phyloP scores from a whole-genome alignment of 2,797 vertebrate genomes.

The Ara ararauna region DNA sequence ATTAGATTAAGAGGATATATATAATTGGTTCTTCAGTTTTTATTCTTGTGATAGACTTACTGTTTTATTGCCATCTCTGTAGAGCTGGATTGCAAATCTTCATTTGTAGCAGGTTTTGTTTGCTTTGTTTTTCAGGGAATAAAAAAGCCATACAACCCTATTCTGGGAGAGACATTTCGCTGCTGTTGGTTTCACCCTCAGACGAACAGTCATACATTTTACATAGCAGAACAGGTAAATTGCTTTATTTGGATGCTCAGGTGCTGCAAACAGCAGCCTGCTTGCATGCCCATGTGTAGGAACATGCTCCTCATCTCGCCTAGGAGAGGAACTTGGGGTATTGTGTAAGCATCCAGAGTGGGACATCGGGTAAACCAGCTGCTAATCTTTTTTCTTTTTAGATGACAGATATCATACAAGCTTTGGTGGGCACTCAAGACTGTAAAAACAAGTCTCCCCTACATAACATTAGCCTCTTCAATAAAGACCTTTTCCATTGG shows the following conservation, averaged over 20 bases:
- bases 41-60: neutral
- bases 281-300: neutral
- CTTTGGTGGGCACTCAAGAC: neutral
- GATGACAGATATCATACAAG: neutral
- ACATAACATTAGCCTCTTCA: neutral
- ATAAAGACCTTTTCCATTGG: neutral
- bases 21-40: neutral
- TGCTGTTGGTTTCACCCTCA: constrained; percentile 95
- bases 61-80: neutral
- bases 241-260: neutral
- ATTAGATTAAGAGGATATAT: neutral
- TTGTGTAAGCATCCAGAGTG: neutral
- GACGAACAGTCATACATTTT: constrained; percentile 94
- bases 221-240: constrained; percentile 93
- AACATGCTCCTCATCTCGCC: neutral
- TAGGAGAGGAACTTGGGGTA: neutral
- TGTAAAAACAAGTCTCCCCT: neutral
- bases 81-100: neutral
- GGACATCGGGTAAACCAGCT: neutral
- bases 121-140: constrained; percentile 84
- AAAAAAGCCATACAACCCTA: constrained; percentile 98
- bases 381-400: neutral
- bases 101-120: constrained; percentile 5
- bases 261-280: neutral
- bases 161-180: constrained; percentile 95